Base-by-base conservation (phyloP, 1,140 invertebrate genomes). In the Tetragnatha versicolor region DNA sequence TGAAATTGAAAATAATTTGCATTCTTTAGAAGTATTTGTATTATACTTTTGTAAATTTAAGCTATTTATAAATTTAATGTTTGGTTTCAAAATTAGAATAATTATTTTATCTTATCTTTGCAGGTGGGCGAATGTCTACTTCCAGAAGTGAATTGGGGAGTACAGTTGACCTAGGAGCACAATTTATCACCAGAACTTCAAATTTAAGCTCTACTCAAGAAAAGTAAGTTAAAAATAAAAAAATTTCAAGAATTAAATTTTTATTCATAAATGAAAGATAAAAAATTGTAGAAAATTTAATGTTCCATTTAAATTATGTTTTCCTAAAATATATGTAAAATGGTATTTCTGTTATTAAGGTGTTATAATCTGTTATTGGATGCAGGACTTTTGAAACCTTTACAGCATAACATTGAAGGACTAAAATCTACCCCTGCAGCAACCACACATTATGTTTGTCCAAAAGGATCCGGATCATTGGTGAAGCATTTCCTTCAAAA, bases 111-210 rank as follows among this genome's bases (percentile, higher is more conserved):
- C 31, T 60, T 42, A 63, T 33, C 39, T n/a, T 55, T 76, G 3
- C 42, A 76, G 73, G 73, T 39, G 73, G 73, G 3, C 73, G 73
- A n/a, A 65, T 76, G 60, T 39, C 42, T 29, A 76, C 73, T n/a
- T 39, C 42, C 37, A 35, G 60, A 39, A 66, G 47, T 25, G 39
- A 58, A 25, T 51, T 63, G 35, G 73, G 47, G 10, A 53, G 10
- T 42, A 29, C 73, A 7, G 42, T 76, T 37, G 73, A 76, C 65
- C n/a, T 76, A 25, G 73, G 73, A 2, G 73, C 73, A 17, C 73
- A 76, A n/a, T 76, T 76, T 39, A 76, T 76, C 29, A 65, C 73
- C 17, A 63, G 39, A 27, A 39, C 60, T n/a, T 37, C 42, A n/a
- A 53, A 51, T 53, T 53, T 76, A 39, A 76, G 7, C 6, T 10